Base-by-base conservation (phyloP, 2,888 invertebrate genomes). In the Conchocele bisecta region DNA sequence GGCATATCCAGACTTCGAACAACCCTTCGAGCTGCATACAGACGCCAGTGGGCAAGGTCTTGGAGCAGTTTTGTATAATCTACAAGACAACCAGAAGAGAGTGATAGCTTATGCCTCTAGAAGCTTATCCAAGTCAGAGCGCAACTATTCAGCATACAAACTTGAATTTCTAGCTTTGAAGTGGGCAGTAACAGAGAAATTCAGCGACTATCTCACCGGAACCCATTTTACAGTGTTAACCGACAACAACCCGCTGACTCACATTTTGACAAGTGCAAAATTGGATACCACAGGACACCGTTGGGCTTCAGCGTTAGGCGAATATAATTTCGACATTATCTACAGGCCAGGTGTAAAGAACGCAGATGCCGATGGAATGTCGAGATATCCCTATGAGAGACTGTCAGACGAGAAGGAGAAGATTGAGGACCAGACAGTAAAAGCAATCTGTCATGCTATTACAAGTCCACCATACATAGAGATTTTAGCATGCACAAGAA, bases 161-260 rank as follows among this genome's bases (percentile, higher is more conserved):
- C 26, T 71, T 28, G 68, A 75, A 58, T 76, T 64, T 50, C 41
- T 75, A 15, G 60, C 48, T 11, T 51, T 78, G 9, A 75, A 73
- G 33, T 78, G 75, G 69, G 65, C 69, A 13, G 33, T 68, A 11
- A 66, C 66, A 4, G 65, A 69, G 39, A 77, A 71, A 28, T 71
- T 67, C 57, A 50, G 57, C 6, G 74, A 74, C 28, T 71, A 63
- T 37, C 33, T 73, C 17, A 69, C 61, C 20, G 63, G 56, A 9
- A 53, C 37, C 60, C 26, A 41, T 0, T 77, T 76, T 37, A 50
- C 54, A 11, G 70, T 79, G 13, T 37, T 57, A 5, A 74, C 76
- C 11, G 78, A 78, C 41, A 74, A 76, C 39, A 79, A 79, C 28
- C 78, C 78, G 22, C 29, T 80, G 1, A 72, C 75, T 6, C 68